These are phyloP conservation scores for Drosophila trichaetosa DNA, from an alignment of 2,888 invertebrate species.

Conservation along the genomic window DNA sequence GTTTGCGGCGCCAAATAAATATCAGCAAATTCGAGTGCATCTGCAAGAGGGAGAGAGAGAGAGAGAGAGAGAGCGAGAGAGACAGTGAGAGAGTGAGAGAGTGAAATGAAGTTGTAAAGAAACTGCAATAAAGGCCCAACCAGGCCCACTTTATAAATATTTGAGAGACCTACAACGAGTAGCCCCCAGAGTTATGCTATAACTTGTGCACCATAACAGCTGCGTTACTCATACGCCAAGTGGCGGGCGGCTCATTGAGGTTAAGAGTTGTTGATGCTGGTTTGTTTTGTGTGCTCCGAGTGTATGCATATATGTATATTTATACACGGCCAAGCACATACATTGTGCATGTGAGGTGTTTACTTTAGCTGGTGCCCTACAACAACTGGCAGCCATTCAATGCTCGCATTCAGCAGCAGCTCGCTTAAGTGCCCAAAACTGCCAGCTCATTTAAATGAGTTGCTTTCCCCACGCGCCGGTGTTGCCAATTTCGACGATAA, in stretches of 20 bases:
- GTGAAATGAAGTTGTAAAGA: conserved; percentile 10
- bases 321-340: background rate
- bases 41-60: conserved; percentile 58
- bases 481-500: background rate
- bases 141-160: conserved; percentile 68
- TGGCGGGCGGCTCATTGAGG: conserved; percentile 67
- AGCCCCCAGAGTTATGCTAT: conserved; percentile 72
- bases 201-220: conserved; percentile 39
- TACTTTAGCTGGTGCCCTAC: conserved; percentile 21
- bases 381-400: conserved; percentile 19
- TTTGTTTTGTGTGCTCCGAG: conserved; percentile 42
- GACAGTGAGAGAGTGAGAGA: background rate
- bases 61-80: background rate
- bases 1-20: conserved; percentile 84
- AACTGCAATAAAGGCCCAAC: conserved; percentile 18
- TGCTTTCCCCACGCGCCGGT: background rate
- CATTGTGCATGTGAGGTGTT: conserved; percentile 22
- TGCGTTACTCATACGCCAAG: conserved; percentile 74
- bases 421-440: conserved; percentile 47
- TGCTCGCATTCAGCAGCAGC: conserved; percentile 18
- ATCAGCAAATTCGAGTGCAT: conserved; percentile 84
- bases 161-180: conserved; percentile 69
- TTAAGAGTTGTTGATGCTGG: conserved; percentile 69
- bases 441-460: conserved; percentile 63
- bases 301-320: conserved; percentile 7